Evolutionary conservation across 2,797 vertebrate species (phyloP).

Genomic region (Hybognathus amarus): DNA sequence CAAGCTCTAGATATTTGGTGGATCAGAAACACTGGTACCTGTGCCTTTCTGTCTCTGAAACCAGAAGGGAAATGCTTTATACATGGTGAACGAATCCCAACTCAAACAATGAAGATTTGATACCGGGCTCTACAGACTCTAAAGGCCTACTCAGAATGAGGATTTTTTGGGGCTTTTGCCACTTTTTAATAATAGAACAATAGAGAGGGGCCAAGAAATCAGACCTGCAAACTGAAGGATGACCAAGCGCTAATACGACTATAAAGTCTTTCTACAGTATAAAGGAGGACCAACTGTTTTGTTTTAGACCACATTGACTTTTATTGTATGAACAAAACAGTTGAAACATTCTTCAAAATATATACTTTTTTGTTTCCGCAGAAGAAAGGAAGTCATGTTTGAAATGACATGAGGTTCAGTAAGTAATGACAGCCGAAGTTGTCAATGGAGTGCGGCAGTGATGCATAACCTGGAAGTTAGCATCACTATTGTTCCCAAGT

Average conservation of each 20-base stretch:
- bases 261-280: not conserved
- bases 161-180: not conserved
- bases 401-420: not conserved
- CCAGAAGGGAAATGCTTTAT: slow-evolving; percentile 4
- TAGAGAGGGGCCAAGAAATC: not conserved
- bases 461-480: not conserved
- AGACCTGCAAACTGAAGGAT: not conserved
- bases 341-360: no score
- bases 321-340: not conserved
- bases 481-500: not conserved
- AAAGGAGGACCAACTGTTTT: no score
- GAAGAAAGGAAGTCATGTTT: not conserved
- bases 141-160: not conserved
- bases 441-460: not conserved
- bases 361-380: not conserved
- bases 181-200: slow-evolving; percentile 1
- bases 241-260: not conserved
- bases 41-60: not conserved
- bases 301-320: not conserved
- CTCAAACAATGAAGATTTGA: not conserved
- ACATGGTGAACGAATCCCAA: not conserved
- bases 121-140: not conserved
- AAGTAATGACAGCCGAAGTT: not conserved
- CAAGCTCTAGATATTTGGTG: not conserved
- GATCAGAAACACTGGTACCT: slow-evolving; percentile 28